These are phyloP conservation scores for Sialia sialis DNA, from an alignment of 2,113 vertebrate genomes.

Conservation along the genomic window DNA sequence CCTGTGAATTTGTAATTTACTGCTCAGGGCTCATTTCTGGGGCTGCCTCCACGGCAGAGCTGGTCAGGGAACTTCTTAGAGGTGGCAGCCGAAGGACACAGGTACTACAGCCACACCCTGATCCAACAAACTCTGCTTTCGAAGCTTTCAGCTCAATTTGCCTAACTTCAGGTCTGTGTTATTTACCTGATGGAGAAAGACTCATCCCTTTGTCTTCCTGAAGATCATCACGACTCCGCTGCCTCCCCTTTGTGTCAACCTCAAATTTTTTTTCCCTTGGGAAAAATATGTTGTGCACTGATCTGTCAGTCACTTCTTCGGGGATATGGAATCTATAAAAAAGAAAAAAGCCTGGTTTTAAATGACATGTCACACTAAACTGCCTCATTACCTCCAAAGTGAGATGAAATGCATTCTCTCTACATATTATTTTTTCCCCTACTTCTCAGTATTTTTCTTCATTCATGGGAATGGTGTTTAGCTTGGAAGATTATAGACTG, in stretches of 20 bases:
- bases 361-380: constrained; percentile 68
- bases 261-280: neutral
- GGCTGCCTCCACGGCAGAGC: neutral
- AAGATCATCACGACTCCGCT: neutral
- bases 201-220: neutral
- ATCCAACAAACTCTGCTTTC: neutral
- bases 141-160: neutral
- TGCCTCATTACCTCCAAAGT: constrained; percentile 63
- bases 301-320: constrained; percentile 50
- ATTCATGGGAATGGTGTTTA: constrained; percentile 14
- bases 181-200: neutral
- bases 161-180: neutral
- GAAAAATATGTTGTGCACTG: constrained; percentile 15
- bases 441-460: constrained; percentile 37
- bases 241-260: neutral
- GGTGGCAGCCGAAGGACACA: neutral
- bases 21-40: neutral
- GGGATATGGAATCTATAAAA: constrained; percentile 45
- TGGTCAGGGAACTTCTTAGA: neutral
- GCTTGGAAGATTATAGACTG: constrained; percentile 45
- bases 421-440: neutral
- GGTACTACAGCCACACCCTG: neutral
- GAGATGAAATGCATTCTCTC: constrained; percentile 55
- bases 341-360: constrained; percentile 48
- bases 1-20: neutral